phyloP scores from a whole-genome alignment of 2,888 invertebrate genomes.

The Andrena flavipes region DNA sequence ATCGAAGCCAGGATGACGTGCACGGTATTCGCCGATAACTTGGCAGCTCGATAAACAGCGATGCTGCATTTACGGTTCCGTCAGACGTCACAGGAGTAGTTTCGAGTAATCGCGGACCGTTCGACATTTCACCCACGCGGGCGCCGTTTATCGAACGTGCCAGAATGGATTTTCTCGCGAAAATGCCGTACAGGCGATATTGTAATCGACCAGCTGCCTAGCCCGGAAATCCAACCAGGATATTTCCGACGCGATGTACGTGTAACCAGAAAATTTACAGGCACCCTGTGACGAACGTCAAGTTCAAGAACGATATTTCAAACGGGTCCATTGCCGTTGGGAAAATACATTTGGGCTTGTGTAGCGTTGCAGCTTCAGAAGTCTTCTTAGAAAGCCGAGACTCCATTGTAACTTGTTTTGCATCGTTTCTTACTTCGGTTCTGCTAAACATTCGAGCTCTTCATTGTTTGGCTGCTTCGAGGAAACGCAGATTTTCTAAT shows the following conservation, averaged over 20 bases:
- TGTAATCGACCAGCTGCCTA: conserved; percentile 43
- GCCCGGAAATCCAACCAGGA: conserved; percentile 28
- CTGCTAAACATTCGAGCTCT: too few species aligned
- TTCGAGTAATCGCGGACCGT: conserved; percentile 54
- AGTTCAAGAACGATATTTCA: conserved; percentile 56
- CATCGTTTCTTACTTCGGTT: background rate
- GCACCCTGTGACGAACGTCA: conserved; percentile 27
- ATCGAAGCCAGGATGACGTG: background rate
- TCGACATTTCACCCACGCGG: conserved; percentile 72
- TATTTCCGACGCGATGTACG: conserved; percentile 56
- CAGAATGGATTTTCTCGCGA: conserved; percentile 41
- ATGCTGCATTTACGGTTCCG: conserved; percentile 22
- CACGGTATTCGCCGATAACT: conserved; percentile 16
- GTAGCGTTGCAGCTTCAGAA: background rate
- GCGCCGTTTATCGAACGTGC: conserved; percentile 12
- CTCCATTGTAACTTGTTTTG: background rate
- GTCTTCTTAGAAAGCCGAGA: background rate
- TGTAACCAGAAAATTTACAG: conserved; percentile 40
- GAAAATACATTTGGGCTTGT: background rate
- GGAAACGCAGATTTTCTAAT: too few species aligned
- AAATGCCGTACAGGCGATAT: conserved; percentile 33
- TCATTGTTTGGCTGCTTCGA: too few species aligned
- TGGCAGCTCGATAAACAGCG: conserved; percentile 36
- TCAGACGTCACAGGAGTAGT: conserved; percentile 43
- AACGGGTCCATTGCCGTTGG: conserved; percentile 5